A percentile compares a stretch with the other conserved stretches of the same genome.
These are phyloP conservation scores for Hyposoter didymator DNA, from an alignment of 2,888 invertebrate genomes.

Conservation along the genomic window DNA sequence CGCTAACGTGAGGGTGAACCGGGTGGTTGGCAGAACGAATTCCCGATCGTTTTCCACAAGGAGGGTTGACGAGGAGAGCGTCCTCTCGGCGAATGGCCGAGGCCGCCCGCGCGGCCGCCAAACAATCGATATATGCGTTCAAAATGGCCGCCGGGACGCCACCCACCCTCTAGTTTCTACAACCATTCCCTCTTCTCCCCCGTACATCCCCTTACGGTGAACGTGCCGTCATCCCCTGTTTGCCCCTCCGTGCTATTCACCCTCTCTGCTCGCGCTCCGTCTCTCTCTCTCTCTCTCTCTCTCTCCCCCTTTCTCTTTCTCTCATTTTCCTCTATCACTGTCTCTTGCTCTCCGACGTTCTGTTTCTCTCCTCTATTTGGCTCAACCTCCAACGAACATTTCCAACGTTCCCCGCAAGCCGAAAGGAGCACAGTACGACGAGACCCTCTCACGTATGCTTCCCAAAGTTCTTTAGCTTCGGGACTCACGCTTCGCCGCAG, in stretches of 20 bases:
- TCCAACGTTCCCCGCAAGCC: constrained; percentile 62
- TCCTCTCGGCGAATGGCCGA: constrained; percentile 82
- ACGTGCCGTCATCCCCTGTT: constrained; percentile 68
- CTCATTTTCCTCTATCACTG: neutral
- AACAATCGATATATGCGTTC: constrained; percentile 85
- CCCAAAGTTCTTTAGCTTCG: constrained; percentile 82
- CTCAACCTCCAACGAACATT: constrained; percentile 52
- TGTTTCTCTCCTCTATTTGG: neutral
- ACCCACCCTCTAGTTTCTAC: constrained; percentile 79
- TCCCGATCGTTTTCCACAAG: constrained; percentile 67
- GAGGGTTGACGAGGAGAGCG: constrained; percentile 76
- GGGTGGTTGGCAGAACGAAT: constrained; percentile 57
- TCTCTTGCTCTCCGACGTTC: neutral
- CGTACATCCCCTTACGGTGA: constrained; percentile 66
- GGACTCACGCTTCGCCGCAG: constrained; percentile 71
- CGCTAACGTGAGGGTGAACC: constrained; percentile 28
- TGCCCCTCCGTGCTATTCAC: constrained; percentile 59
- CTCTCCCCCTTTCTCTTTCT: neutral
- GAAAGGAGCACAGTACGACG: constrained; percentile 49
- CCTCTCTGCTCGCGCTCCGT: constrained; percentile 25
- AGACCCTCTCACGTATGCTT: constrained; percentile 82
- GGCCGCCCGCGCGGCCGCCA: constrained; percentile 83
- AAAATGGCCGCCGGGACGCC: constrained; percentile 84
- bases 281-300: constrained; percentile 11
- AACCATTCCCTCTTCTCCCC: constrained; percentile 69